A percentile compares a stretch with the other conserved stretches of the same genome.
Conservation (phyloP, 2,113 vertebrate species). For the Colaptes auratus region DNA sequence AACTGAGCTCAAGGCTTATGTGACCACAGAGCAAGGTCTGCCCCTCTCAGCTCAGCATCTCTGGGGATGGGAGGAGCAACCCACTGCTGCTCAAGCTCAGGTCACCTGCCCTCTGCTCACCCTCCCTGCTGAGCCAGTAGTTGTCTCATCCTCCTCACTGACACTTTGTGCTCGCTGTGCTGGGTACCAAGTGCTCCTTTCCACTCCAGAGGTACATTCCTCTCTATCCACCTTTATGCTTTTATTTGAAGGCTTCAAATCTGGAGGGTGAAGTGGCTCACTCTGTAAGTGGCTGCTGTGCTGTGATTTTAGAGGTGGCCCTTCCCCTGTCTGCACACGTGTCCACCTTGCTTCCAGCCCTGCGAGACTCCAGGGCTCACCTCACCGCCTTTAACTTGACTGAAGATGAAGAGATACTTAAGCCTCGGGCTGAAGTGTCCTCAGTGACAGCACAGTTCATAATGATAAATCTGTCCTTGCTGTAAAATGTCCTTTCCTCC, state of each 20-base stretch:
- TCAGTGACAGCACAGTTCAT: not conserved
- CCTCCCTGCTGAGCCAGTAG: not conserved
- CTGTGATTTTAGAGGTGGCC: not conserved
- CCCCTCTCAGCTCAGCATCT: not conserved
- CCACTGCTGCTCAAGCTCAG: accelerated
- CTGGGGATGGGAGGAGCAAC: not conserved
- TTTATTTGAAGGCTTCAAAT: not conserved
- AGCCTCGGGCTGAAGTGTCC: not conserved
- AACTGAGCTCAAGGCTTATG: not conserved
- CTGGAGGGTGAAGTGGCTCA: not conserved
- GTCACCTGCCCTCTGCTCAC: accelerated
- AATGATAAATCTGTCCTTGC: not conserved
- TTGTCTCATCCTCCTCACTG: not conserved
- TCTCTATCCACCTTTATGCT: not conserved
- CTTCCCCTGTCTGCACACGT: not conserved
- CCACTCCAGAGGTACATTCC: too few species aligned
- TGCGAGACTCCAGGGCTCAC: not conserved
- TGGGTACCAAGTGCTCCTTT: not conserved
- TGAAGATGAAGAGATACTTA: not conserved
- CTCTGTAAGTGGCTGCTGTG: not conserved
- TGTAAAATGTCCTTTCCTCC: not conserved
- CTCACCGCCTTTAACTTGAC: not conserved
- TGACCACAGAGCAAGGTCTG: not conserved
- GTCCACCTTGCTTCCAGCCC: not conserved
- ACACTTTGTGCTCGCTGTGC: accelerated